These are phyloP conservation scores for Holothuria leucospilota DNA, from an alignment of 53 echinoderm and acorn worm species.

Conservation along the genomic window DNA sequence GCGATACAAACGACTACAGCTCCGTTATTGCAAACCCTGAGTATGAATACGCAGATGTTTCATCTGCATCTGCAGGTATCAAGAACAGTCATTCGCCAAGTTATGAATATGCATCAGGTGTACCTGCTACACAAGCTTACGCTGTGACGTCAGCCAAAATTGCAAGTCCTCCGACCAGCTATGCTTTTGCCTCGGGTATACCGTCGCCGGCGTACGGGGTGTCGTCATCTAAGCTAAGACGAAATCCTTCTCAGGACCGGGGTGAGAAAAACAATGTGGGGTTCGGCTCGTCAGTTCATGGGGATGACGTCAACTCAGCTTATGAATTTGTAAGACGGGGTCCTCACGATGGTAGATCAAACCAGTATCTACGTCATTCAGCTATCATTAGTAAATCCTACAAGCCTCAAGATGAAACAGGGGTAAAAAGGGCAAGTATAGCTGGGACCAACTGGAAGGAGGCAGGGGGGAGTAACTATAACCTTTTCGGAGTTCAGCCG, in stretches of 20 bases:
- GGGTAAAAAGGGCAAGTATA: background rate
- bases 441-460: background rate
- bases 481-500: background rate
- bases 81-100: background rate
- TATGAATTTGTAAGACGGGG: background rate
- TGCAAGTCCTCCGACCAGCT: background rate
- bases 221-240: background rate
- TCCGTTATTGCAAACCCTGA: background rate
- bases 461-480: background rate
- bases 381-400: background rate
- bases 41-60: background rate
- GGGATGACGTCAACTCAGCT: background rate
- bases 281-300: background rate
- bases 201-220: background rate
- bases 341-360: background rate
- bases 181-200: background rate
- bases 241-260: background rate
- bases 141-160: background rate
- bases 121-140: background rate
- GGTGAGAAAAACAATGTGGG: background rate
- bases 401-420: background rate
- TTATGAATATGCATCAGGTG: background rate
- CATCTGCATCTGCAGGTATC: too few relatives aligned
- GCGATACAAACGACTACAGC: background rate
- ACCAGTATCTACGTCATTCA: slow-evolving; percentile 1